Evolutionary conservation across 2,113 vertebrate species (phyloP).

Genomic region (Sinocyclocheilus anshuiensis): DNA sequence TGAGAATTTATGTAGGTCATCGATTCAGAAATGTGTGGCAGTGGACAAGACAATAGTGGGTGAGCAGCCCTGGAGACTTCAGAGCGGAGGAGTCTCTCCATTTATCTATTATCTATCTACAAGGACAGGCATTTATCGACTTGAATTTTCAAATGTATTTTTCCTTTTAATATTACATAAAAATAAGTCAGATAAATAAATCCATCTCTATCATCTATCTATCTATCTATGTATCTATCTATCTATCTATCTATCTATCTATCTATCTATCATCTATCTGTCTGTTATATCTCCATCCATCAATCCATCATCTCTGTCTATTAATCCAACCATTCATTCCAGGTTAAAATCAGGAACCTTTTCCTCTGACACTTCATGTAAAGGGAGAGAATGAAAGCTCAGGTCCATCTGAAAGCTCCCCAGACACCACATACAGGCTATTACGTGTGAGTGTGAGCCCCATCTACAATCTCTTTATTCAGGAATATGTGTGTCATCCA

Average conservation of each 20-base stretch:
- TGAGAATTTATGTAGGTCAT: slow-evolving; percentile 69
- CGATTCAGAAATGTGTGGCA: slow-evolving; percentile 71
- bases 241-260: too few relatives aligned
- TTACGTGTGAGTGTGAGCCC: background rate
- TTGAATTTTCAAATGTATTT: too few relatives aligned
- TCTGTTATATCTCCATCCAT: too few relatives aligned
- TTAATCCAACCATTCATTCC: too few relatives aligned
- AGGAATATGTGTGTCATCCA: slow-evolving; percentile 9
- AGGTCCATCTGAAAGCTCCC: background rate
- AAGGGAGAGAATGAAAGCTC: background rate
- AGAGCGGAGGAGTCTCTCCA: background rate
- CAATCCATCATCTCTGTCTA: too few relatives aligned
- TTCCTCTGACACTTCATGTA: background rate
- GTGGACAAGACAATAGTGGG: slow-evolving; percentile 56
- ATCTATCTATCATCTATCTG: too few relatives aligned
- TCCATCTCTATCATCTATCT: too few relatives aligned
- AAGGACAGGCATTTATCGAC: background rate
- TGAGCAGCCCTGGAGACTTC: slow-evolving; percentile 30
- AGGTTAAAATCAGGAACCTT: too few relatives aligned
- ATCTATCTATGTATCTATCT: too few relatives aligned
- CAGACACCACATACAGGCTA: background rate
- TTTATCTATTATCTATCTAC: background rate
- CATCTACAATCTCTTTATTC: background rate
- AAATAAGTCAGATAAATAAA: too few relatives aligned
- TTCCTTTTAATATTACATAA: too few relatives aligned